Evolutionary conservation across 2,888 invertebrate species (phyloP).

Genomic region (Chalcosyrphus nemorum): DNA sequence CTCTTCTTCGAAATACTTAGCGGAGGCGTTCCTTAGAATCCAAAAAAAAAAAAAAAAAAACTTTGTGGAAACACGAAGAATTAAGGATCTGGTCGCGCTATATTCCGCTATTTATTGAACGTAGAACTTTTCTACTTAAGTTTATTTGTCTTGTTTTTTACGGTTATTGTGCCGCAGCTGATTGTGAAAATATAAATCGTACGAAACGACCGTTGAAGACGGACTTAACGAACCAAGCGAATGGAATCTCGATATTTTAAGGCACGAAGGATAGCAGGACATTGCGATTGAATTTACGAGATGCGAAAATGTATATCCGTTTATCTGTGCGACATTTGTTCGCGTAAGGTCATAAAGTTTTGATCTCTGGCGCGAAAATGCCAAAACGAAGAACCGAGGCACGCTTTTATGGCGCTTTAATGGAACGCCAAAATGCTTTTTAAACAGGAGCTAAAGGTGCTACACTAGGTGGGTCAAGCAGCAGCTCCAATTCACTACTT

Average conservation of each 20-base stretch:
- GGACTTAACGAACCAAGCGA: background rate
- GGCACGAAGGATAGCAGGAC: background rate
- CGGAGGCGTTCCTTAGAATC: background rate
- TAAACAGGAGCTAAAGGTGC: background rate
- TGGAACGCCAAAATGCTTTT: constrained; percentile 34
- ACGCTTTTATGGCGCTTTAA: constrained; percentile 30
- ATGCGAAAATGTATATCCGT: constrained; percentile 43
- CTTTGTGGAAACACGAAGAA: background rate
- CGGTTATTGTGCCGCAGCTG: constrained; percentile 48
- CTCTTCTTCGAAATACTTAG: too few relatives aligned
- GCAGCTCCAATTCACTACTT: too few relatives aligned
- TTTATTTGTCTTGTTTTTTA: constrained; percentile 48
- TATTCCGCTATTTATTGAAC: constrained; percentile 34
- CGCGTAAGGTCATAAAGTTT: background rate
- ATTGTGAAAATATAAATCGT: constrained; percentile 36
- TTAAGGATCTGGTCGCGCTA: constrained; percentile 8
- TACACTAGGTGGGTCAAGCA: background rate
- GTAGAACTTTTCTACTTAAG: constrained; percentile 49
- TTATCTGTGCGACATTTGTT: constrained; percentile 40
- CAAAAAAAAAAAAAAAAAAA: too few relatives aligned
- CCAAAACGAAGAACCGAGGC: background rate
- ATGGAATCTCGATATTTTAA: constrained; percentile 13
- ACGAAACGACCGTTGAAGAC: constrained; percentile 10
- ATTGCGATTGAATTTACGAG: constrained; percentile 48
- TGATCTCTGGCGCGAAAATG: constrained; percentile 10